Percentiles rank a stretch among this genome's conserved stretches.
These are phyloP conservation scores for Neodontobutis hainanensis DNA, from an alignment of 2,113 vertebrate species.

Conservation along the genomic window DNA sequence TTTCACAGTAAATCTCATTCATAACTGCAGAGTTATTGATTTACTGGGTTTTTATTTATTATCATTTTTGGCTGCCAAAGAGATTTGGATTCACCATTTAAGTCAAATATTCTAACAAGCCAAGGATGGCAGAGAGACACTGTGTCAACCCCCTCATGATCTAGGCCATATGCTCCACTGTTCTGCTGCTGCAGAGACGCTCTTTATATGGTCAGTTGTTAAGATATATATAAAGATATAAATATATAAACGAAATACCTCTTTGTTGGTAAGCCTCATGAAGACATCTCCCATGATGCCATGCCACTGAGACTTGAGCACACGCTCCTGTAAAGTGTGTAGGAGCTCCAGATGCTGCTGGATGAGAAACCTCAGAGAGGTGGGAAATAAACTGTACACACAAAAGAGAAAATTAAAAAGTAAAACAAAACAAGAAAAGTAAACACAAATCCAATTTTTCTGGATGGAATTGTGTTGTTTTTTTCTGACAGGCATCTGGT, in stretches of 20 bases:
- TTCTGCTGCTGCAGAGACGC: too few species aligned
- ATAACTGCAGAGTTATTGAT: background rate
- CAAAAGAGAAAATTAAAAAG: background rate
- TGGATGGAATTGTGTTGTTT: background rate
- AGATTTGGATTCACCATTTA: slow-evolving; percentile 19
- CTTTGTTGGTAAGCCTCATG: slow-evolving; percentile 92
- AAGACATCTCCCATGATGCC: slow-evolving; percentile 97
- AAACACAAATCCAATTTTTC: background rate
- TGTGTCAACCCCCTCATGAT: background rate
- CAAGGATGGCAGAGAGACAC: background rate
- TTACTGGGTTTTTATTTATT: slow-evolving; percentile 34
- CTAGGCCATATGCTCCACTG: too few species aligned
- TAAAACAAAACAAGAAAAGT: background rate
- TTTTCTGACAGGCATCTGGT: slow-evolving; percentile 9
- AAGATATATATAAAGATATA: background rate
- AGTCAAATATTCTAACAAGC: background rate
- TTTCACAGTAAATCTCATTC: background rate
- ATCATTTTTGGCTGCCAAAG: slow-evolving; percentile 9
- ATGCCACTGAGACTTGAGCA: slow-evolving; percentile 92
- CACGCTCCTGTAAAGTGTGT: slow-evolving; percentile 91
- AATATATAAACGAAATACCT: slow-evolving; percentile 72
- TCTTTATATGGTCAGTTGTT: too few species aligned
- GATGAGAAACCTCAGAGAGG: slow-evolving; percentile 91
- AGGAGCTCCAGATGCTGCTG: slow-evolving; percentile 96
- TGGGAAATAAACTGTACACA: slow-evolving; percentile 86